phyloP scores from a whole-genome alignment of 2,888 invertebrate species.

The Drosophila percnosoma region DNA sequence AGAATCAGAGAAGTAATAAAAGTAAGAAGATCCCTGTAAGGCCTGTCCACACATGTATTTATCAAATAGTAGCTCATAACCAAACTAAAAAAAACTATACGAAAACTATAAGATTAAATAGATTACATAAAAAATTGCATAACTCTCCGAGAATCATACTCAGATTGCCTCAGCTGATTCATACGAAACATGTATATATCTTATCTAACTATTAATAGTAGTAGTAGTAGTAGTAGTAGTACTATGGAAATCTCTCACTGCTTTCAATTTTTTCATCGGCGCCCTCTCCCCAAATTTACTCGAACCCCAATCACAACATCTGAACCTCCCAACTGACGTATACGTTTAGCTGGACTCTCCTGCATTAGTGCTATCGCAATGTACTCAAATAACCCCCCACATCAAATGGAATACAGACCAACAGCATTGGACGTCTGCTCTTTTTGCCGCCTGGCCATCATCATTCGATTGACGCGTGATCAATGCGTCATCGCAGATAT shows the following conservation, averaged over 20 bases:
- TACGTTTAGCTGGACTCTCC: conserved; percentile 6
- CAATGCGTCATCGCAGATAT: conserved; percentile 47
- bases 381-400: conserved; percentile 30
- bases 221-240: too few relatives aligned
- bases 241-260: not conserved
- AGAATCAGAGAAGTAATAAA: not conserved
- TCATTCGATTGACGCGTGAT: conserved; percentile 50
- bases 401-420: conserved; percentile 8
- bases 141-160: not conserved
- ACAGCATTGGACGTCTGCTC: conserved; percentile 1
- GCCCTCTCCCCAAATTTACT: too few relatives aligned
- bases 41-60: not conserved
- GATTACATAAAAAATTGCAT: not conserved
- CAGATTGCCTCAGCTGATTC: not conserved
- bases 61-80: not conserved
- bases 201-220: not conserved
- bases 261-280: not conserved
- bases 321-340: conserved; percentile 10
- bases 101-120: not conserved
- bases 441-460: conserved; percentile 6
- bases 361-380: conserved; percentile 27
- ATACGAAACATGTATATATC: not conserved
- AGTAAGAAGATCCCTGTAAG: not conserved
- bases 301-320: not conserved
- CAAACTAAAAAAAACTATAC: not conserved